Evolutionary conservation across 2,888 invertebrate genomes (phyloP), one percentile per base, ranked within the genome.

Genomic region (Napeogenes sylphis): DNA sequence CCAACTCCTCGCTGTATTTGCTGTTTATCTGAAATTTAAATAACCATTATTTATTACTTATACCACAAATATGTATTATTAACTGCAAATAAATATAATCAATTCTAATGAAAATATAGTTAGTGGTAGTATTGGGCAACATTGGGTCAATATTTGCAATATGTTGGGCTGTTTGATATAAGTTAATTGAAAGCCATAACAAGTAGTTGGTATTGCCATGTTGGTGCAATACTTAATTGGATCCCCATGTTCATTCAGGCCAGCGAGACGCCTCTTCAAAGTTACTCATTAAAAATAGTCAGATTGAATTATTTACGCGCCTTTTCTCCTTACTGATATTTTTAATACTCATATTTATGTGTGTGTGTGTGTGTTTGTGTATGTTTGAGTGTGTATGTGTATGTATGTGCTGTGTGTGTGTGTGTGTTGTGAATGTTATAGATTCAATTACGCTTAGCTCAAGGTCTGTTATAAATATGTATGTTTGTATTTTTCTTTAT

Each of bases 1-100:
- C 99, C 69, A 98, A 92, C 77, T 97, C 97, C 78, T 97, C 96
- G 85, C 97, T 99, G 92, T 99, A 99, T 92, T 99, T 99, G 84
- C 97, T 97, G 87, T 98, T 97, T 75, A 99, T 97, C 99, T 99
- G 92, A 13, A 93, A 93, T 74, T 4, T 63, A 60, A 54, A 51
- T 53, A 21, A 21, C 21, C 12, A 46, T 6, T 51, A 14, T 21
- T 14, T 30, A 21, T 10, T n/a, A 5, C 21, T 1, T 21, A 21
- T 21, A 21, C 21, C 21, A 21, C 21, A 21, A 21, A 1, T 21
- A 21, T 21, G 21, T 21, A 21, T 21, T 21, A 21, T 21, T 21
- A 21, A 21, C 1, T 21, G 21, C 21, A 21, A 21, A 21, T 21
- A 21, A 21, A 21, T 21, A 21, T 21, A 1, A 21, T 21, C 21